Percentiles rank a stretch among this genome's conserved stretches.
Evolutionary conservation across 2,797 vertebrate genomes (phyloP).

Genomic region (Urocyon cinereoargenteus): DNA sequence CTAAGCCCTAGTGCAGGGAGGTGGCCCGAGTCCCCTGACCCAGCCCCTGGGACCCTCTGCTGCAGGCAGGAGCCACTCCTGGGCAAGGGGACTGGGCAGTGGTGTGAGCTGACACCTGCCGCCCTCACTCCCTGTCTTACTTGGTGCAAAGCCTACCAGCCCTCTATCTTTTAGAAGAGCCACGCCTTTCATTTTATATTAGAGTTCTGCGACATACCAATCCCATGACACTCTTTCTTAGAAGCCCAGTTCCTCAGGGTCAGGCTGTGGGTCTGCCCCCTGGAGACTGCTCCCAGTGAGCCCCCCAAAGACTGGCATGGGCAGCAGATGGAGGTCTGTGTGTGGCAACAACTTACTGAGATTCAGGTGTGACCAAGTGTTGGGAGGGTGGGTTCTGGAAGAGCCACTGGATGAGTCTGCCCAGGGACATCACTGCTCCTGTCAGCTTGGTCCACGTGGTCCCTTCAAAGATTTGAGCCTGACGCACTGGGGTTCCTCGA

Average conservation of each 20-base stretch:
- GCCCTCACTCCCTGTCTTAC: no score
- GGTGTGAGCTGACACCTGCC: background rate
- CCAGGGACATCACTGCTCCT: background rate
- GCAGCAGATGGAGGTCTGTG: accelerated
- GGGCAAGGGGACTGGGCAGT: background rate
- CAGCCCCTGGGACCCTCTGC: background rate
- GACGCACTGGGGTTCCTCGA: background rate
- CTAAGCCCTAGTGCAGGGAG: background rate
- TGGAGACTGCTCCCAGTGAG: background rate
- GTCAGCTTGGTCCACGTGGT: background rate
- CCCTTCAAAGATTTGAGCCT: background rate
- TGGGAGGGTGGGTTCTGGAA: background rate
- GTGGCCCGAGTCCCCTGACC: accelerated
- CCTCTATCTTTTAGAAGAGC: no score
- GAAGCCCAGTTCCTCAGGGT: background rate
- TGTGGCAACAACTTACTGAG: background rate
- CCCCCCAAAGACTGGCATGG: accelerated
- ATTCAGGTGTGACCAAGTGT: background rate
- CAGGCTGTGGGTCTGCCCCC: no score
- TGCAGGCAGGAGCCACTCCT: background rate
- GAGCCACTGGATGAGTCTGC: background rate
- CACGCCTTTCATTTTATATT: no score
- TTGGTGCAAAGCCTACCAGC: no score
- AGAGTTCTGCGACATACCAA: no score
- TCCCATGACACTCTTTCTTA: no score